A percentile compares a stretch with the other conserved stretches of the same genome.
These are phyloP conservation scores for Caenorhabditis becei DNA, from an alignment of 2,888 invertebrate species.

Conservation along the genomic window DNA sequence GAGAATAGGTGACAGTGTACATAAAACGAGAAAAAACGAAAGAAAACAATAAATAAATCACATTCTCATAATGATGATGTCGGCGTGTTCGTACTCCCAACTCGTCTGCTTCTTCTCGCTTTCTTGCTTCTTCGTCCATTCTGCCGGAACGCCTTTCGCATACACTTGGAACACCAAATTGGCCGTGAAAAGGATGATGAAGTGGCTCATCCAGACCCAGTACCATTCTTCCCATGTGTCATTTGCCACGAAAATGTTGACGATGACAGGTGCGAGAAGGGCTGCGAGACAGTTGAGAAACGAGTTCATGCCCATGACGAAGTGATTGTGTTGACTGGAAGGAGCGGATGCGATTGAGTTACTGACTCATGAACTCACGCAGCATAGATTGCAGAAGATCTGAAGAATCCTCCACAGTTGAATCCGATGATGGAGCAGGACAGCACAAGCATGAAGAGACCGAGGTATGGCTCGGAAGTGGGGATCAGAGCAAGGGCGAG, in stretches of 20 bases:
- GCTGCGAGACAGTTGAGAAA: slow-evolving; percentile 68
- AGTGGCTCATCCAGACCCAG: slow-evolving; percentile 69
- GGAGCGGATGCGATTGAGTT: neutral
- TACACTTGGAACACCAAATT: slow-evolving; percentile 65
- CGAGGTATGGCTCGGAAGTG: slow-evolving; percentile 54
- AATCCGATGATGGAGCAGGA: slow-evolving; percentile 68
- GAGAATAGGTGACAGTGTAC: neutral
- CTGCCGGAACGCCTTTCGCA: slow-evolving; percentile 65
- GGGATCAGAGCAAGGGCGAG: slow-evolving; percentile 64
- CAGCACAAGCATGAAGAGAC: slow-evolving; percentile 63
- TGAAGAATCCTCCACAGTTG: slow-evolving; percentile 70
- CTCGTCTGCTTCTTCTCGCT: neutral
- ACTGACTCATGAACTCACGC: slow-evolving; percentile 43
- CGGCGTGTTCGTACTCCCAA: neutral
- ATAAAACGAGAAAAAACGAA: neutral
- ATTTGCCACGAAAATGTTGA: slow-evolving; percentile 64
- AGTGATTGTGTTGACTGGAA: slow-evolving; percentile 69
- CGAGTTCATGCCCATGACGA: slow-evolving; percentile 70
- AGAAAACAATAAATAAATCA: neutral
- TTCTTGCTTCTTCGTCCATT: slow-evolving; percentile 53
- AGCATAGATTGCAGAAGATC: slow-evolving; percentile 64
- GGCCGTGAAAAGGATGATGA: slow-evolving; percentile 54
- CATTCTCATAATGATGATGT: slow-evolving; percentile 33
- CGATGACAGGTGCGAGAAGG: slow-evolving; percentile 68
- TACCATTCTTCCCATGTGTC: slow-evolving; percentile 70